These are phyloP conservation scores for Atherinomorus stipes DNA, from an alignment of 2,113 vertebrate species.

Conservation along the genomic window DNA sequence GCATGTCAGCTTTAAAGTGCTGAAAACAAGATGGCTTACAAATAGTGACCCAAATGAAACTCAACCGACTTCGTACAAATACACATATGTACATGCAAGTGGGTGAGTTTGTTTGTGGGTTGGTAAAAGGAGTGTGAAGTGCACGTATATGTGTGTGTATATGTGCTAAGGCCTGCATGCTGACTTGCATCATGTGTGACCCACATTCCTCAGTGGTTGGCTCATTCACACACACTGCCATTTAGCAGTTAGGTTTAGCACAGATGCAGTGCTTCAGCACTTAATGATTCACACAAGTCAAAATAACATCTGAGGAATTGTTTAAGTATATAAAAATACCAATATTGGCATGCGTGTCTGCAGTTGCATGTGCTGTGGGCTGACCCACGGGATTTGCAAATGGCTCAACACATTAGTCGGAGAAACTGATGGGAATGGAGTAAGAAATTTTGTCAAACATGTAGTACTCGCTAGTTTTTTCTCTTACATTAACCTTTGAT, in stretches of 20 bases:
- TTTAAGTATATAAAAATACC: constrained; percentile 36
- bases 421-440: background rate
- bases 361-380: background rate
- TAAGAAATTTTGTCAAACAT: background rate
- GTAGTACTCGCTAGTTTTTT: background rate
- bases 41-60: constrained; percentile 60
- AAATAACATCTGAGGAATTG: constrained; percentile 14
- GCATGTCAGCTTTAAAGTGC: constrained; percentile 62
- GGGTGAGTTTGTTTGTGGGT: constrained; percentile 32
- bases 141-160: constrained; percentile 1
- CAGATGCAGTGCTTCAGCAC: constrained; percentile 37
- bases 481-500: constrained; percentile 4
- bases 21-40: constrained; percentile 64
- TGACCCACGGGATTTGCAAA: constrained; percentile 8
- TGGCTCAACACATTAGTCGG: background rate
- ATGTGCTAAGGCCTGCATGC: constrained; percentile 26
- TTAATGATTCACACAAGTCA: constrained; percentile 52
- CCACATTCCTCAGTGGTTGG: constrained; percentile 60
- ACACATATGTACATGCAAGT: constrained; percentile 8
- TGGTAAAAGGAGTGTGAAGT: constrained; percentile 21
- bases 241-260: constrained; percentile 42
- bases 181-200: constrained; percentile 52
- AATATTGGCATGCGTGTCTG: constrained; percentile 29
- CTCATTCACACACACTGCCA: constrained; percentile 58
- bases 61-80: constrained; percentile 32